A percentile compares a stretch with the other conserved stretches of the same genome.
These are phyloP conservation scores for Pachycephus smyrnensis DNA, from an alignment of 2,888 invertebrate species.

Conservation along the genomic window DNA sequence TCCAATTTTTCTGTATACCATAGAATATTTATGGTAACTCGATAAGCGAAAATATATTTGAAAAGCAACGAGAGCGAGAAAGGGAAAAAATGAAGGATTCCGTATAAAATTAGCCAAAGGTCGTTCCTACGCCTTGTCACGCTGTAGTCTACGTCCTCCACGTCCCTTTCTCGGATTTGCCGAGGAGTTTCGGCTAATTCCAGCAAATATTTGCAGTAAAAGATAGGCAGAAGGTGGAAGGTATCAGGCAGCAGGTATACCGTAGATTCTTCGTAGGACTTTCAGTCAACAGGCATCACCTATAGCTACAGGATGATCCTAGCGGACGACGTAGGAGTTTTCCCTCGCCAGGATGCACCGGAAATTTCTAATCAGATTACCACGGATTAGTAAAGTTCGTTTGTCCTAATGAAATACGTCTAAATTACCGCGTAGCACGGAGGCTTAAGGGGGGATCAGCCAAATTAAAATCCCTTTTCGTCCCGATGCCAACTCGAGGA, in stretches of 20 bases:
- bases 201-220: constrained; percentile 64
- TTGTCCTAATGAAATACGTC: constrained; percentile 68
- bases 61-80: not conserved
- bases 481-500: not conserved
- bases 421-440: constrained; percentile 58
- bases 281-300: constrained; percentile 39
- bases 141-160: not conserved
- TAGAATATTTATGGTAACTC: not conserved
- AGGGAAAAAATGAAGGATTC: not conserved
- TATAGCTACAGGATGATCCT: not conserved
- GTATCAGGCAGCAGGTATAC: not conserved
- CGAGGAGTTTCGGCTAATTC: constrained; percentile 46
- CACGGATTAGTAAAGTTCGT: constrained; percentile 66
- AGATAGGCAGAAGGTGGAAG: constrained; percentile 34
- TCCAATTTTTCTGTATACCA: not conserved
- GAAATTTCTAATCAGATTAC: constrained; percentile 67
- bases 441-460: not conserved
- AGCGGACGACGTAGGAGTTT: constrained; percentile 34
- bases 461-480: not conserved
- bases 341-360: constrained; percentile 54
- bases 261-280: constrained; percentile 34
- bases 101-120: not conserved
- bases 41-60: not conserved
- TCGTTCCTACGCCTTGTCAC: not conserved
- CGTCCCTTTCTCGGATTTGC: not conserved